Evolutionary conservation across 2,888 invertebrate genomes (phyloP).

Genomic region (Lamproptera curius): DNA sequence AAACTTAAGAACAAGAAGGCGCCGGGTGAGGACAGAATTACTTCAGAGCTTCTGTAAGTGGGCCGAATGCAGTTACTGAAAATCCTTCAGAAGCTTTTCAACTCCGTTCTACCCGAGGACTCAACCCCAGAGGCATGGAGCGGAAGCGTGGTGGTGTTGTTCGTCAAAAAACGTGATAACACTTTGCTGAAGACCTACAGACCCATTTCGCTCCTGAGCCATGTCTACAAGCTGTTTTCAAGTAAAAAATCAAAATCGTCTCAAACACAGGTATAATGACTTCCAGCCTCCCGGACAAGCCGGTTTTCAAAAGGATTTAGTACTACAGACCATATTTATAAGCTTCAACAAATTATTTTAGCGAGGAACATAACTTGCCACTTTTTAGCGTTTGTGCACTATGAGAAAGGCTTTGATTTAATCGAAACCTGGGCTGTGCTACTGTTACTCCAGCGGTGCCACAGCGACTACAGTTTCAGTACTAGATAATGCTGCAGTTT

Average conservation of each 20-base stretch:
- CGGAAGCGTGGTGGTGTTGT: background rate
- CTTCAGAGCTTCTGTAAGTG: background rate
- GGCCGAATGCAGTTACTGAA: background rate
- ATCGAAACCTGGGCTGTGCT: too few species aligned
- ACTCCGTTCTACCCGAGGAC: background rate
- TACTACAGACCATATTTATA: too few species aligned
- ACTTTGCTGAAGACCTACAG: background rate
- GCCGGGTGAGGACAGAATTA: background rate
- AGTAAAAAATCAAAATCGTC: background rate
- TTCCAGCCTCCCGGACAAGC: background rate
- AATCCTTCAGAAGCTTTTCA: background rate
- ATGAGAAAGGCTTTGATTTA: too few species aligned
- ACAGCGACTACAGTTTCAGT: too few species aligned
- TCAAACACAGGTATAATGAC: background rate
- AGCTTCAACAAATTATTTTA: too few species aligned
- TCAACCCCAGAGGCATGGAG: background rate
- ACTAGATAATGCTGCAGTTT: background rate
- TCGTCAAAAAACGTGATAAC: background rate
- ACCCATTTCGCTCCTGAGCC: background rate
- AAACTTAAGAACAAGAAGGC: background rate
- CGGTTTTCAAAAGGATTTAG: too few species aligned
- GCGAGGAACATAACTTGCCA: too few species aligned
- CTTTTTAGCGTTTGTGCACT: too few species aligned
- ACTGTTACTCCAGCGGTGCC: too few species aligned
- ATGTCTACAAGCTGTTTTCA: background rate